phyloP scores from a whole-genome alignment of 2,888 invertebrate species.

The Hemaris fuciformis region DNA sequence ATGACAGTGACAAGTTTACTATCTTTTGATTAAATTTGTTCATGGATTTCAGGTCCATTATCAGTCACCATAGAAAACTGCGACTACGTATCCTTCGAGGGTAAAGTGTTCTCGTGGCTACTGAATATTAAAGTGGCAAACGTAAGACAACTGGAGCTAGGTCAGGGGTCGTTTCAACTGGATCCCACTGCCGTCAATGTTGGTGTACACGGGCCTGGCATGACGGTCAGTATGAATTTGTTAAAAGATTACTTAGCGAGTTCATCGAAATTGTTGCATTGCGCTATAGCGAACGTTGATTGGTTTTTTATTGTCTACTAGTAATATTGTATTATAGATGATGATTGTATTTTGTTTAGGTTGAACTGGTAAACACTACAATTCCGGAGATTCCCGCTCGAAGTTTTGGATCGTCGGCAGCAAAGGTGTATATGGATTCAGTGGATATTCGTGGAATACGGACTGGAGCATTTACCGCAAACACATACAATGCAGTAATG shows the following conservation, averaged over 20 bases:
- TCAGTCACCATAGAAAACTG: constrained; percentile 82
- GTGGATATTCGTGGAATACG: constrained; percentile 79
- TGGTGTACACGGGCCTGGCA: constrained; percentile 84
- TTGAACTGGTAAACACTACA: constrained; percentile 83
- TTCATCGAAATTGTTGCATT: constrained; percentile 15
- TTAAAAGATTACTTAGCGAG: constrained; percentile 23
- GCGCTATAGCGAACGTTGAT: constrained; percentile 24
- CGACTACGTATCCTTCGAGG: constrained; percentile 81
- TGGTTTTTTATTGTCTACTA: background rate
- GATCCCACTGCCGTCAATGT: constrained; percentile 81
- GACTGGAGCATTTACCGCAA: constrained; percentile 85
- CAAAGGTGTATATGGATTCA: constrained; percentile 78
- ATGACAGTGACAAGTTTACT: constrained; percentile 7
- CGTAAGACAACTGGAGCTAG: constrained; percentile 79
- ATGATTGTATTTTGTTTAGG: constrained; percentile 65
- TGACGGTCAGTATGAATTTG: constrained; percentile 64
- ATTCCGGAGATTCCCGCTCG: constrained; percentile 81
- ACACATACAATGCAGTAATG: constrained; percentile 83
- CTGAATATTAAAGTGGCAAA: constrained; percentile 81
- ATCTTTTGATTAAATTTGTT: constrained; percentile 13
- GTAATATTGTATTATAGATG: constrained; percentile 7
- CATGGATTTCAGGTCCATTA: constrained; percentile 79
- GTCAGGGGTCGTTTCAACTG: constrained; percentile 83
- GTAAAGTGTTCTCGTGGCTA: constrained; percentile 85
- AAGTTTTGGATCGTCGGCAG: constrained; percentile 84